Base-by-base conservation (phyloP, 2,113 vertebrate genomes). In the Alethe castanea region DNA sequence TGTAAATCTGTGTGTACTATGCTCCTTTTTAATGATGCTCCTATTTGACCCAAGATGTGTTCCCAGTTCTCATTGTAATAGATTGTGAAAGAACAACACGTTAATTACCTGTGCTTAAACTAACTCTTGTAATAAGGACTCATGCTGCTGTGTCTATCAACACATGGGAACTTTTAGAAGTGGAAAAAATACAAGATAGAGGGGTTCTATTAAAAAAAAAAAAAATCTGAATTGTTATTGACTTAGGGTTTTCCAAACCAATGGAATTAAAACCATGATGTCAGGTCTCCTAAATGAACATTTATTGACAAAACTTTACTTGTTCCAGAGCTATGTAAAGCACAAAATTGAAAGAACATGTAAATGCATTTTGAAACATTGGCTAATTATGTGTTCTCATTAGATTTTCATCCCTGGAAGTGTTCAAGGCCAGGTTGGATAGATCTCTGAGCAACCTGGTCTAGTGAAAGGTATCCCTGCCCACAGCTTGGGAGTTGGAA, bases 401-500 rank as follows among this genome's bases (percentile, higher is more conserved):
- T 52, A 31, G 35, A 48, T 9, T 60, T 5, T 12, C 6, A 45
- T 14, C 7, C 52, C 69, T 52, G 18, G 8, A 28, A 38, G 22
- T 6, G 4, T 28, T 22, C 15, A 65, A 45, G 12, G 28, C 36
- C 36, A 66, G 10, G 12, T 0, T 52, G 33, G 15, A 52, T 45
- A 33, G 36, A 31, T 15, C 14, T 38, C 19, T 52, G 36, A 52
- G 15, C 12, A 52, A 19, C 7, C 6, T 45, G 16, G 12, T 38
- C 18, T 19, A 57, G 22, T 50, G 33, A 36, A 52, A 73, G 5
- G 23, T 48, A 9, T 28, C 59, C 35, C 19, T 52, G 33, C 22
- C 19, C 15, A 28, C 0, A 1, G 44, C 36, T 59, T 0, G 3
- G 14, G 25, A 5, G 8, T 9, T 50, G 36, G 50, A 72, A 44